Base-by-base conservation (phyloP, 2,113 vertebrate genomes). In the Microcebus tavaratra region DNA sequence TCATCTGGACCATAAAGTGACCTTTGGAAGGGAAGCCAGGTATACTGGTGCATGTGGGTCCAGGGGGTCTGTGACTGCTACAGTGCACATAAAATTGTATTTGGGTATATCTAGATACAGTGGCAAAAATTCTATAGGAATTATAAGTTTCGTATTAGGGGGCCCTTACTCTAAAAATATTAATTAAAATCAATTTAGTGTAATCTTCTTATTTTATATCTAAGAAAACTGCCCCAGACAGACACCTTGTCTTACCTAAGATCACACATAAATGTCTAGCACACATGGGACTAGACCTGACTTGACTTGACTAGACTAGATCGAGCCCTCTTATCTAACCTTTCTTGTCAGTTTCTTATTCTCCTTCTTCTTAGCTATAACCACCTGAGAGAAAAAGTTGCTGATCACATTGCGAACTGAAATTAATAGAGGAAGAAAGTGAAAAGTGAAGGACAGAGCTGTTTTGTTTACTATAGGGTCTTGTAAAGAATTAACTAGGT, bases 401-500 rank as follows among this genome's bases (percentile, higher is more conserved):
- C 68, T 90, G 79, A 93, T 87, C 36, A 72, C 23, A 20, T 39
- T 88, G 90, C 92, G 55, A 96, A 53, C n/a, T 68, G 39, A 85
- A 94, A 82, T 88, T 90, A 94, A 95, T 45, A 92, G 79, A 17
- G 6, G 57, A 83, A 85, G 76, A 84, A 76, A 48, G 68, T 63
- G n/a, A 91, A 91, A 70, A 61, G 61, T 80, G 25, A 76, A 88
- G 36, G 55, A 45, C 59, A 67, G 7, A 50, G 14, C 42, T 50
- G 55, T 20, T 93, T 94, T 97, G 55, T 95, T 93, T 94, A 88
- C 88, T 93, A 42, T 10, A 48, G 61, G 50, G 73, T 27, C 88
- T 94, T 91, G 57, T 83, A 91, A 94, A 93, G 88, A 89, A 96
- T 83, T 82, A 96, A 83, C 67, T 83, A 50, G 94, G 36, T 87